Evolutionary conservation across 1,140 invertebrate genomes (phyloP).

Genomic region (Bilobella aurantiaca): DNA sequence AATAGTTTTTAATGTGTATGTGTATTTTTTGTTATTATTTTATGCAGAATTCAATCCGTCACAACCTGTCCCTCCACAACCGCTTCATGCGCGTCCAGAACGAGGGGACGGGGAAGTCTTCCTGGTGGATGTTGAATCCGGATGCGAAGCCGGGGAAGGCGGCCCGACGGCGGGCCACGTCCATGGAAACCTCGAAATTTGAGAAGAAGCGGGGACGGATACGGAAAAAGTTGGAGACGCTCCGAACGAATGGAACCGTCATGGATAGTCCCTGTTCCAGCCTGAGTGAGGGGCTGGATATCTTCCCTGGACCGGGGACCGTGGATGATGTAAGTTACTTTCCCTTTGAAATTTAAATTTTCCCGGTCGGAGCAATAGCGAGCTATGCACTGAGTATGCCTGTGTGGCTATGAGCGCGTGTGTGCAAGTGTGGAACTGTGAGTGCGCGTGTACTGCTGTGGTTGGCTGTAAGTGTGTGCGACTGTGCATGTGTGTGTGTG

Average conservation of each 20-base stretch:
- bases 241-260: constrained; percentile 55
- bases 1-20: no score
- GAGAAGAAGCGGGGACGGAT: constrained; percentile 84
- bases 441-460: no score
- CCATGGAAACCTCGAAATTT: constrained; percentile 91
- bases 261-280: constrained; percentile 61
- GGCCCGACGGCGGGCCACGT: constrained; percentile 78
- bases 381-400: no score
- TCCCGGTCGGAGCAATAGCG: no score
- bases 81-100: constrained; percentile 99
- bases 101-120: constrained; percentile 97
- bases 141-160: constrained; percentile 95
- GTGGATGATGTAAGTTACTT: no score
- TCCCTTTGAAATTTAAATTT: no score
- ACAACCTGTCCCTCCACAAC: constrained; percentile 97
- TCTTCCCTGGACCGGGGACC: no score
- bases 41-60: constrained; percentile 97
- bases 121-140: constrained; percentile 99
- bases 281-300: no score
- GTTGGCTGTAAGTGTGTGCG: no score
- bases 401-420: no score
- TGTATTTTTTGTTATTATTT: constrained; percentile 38
- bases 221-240: constrained; percentile 80
- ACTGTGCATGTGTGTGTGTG: no score
- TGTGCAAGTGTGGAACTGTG: no score